These are phyloP conservation scores for Wiebesia pumilae DNA, from an alignment of 1,140 invertebrate genomes.

Conservation along the genomic window DNA sequence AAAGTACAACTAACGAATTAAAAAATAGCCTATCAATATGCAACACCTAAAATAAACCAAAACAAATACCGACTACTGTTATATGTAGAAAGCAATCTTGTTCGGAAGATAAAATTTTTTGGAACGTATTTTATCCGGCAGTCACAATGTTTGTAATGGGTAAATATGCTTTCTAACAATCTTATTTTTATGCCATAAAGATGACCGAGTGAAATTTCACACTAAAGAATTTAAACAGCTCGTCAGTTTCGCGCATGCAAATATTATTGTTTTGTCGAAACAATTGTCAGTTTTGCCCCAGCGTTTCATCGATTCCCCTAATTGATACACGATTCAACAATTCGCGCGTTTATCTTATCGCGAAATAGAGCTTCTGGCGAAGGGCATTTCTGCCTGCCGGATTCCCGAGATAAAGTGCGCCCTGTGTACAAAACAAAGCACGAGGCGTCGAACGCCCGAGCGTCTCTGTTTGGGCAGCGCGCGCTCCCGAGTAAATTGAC, in stretches of 20 bases:
- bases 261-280: slow-evolving; percentile 21
- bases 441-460: neutral
- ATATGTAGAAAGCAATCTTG: no score
- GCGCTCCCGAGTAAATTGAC: slow-evolving; percentile 2
- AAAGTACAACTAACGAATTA: no score
- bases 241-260: neutral
- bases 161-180: neutral
- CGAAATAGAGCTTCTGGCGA: neutral
- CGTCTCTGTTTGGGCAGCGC: slow-evolving; percentile 1
- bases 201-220: neutral
- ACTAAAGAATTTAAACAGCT: neutral
- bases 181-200: neutral
- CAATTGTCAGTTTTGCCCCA: neutral
- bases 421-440: neutral
- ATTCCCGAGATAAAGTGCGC: neutral
- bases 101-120: no score
- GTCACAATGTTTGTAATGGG: neutral
- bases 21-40: no score
- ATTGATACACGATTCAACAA: slow-evolving; percentile 13
- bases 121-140: no score
- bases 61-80: no score
- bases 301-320: slow-evolving; percentile 23
- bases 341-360: slow-evolving; percentile 23
- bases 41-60: no score
- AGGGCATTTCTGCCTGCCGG: neutral